Conservation (phyloP, 2,888 invertebrate genomes). For the Amphiduros pacificus region DNA sequence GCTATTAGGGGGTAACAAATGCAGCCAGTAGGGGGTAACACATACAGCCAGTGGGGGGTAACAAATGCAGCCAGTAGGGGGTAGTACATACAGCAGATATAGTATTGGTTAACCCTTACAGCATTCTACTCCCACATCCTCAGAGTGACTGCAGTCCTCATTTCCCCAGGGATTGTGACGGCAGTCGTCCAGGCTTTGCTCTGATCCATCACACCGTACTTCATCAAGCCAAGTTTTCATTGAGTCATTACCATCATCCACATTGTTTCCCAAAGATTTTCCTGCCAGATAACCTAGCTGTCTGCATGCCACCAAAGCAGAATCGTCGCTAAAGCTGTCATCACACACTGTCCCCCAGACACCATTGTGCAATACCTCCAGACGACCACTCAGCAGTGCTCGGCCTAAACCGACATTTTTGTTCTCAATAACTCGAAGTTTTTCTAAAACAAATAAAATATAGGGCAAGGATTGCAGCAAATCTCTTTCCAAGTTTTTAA, state of each 20-base stretch:
- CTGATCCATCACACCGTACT: slow-evolving; percentile 34
- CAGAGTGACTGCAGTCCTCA: slow-evolving; percentile 37
- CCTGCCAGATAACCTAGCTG: slow-evolving; percentile 4
- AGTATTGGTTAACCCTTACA: too few species aligned
- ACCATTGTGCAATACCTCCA: slow-evolving; percentile 14
- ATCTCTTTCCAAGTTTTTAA: too few species aligned
- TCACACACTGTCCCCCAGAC: slow-evolving; percentile 14
- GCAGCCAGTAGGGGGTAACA: too few species aligned
- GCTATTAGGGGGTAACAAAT: too few species aligned
- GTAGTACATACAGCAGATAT: too few species aligned
- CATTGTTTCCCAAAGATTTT: not conserved
- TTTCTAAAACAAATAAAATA: too few species aligned
- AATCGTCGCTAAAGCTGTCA: slow-evolving; percentile 7
- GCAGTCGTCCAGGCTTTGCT: slow-evolving; percentile 29
- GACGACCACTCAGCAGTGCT: too few species aligned
- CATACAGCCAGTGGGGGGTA: too few species aligned
- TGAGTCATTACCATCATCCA: not conserved
- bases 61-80: too few species aligned
- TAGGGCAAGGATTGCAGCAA: too few species aligned
- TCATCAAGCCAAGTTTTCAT: slow-evolving; percentile 23
- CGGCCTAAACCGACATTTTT: too few species aligned
- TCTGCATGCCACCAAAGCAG: slow-evolving; percentile 9
- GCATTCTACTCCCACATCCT: slow-evolving; percentile 39
- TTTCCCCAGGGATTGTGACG: slow-evolving; percentile 34
- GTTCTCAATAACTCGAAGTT: too few species aligned